phyloP scores from a whole-genome alignment of 2,113 vertebrate genomes.

The Pseudolaguvia tuberculata region DNA sequence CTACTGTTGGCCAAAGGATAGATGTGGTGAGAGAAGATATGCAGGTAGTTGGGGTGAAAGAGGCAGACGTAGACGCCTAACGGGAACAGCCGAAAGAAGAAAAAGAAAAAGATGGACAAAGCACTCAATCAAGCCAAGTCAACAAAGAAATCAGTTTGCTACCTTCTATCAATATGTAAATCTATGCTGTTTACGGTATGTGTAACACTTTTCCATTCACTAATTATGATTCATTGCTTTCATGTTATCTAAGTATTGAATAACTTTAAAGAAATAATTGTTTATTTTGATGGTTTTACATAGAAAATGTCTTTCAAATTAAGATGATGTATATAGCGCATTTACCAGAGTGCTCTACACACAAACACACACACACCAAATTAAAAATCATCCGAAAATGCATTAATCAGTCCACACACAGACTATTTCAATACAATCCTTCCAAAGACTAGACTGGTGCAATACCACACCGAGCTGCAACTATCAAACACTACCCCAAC shows the following conservation, averaged over 20 bases:
- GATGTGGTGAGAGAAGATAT: too few relatives aligned
- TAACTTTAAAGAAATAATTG: not conserved
- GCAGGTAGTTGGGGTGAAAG: too few relatives aligned
- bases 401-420: slow-evolving; percentile 3
- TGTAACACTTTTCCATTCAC: not conserved
- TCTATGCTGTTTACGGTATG: not conserved
- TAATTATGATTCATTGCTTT: not conserved
- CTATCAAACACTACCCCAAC: slow-evolving; percentile 7
- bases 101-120: too few relatives aligned
- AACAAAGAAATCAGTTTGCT: not conserved
- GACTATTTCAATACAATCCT: not conserved
- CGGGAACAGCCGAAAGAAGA: too few relatives aligned
- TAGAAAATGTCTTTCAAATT: not conserved
- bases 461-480: not conserved
- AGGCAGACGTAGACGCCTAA: too few relatives aligned
- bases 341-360: not conserved
- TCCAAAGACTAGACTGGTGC: not conserved
- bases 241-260: not conserved
- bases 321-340: not conserved
- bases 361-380: not conserved
- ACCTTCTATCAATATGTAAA: not conserved
- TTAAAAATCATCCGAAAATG: not conserved
- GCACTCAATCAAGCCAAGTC: not conserved
- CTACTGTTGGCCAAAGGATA: too few relatives aligned
- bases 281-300: not conserved